Base-by-base conservation (phyloP, 2,888 invertebrate species). In the Pherbina coryleti region DNA sequence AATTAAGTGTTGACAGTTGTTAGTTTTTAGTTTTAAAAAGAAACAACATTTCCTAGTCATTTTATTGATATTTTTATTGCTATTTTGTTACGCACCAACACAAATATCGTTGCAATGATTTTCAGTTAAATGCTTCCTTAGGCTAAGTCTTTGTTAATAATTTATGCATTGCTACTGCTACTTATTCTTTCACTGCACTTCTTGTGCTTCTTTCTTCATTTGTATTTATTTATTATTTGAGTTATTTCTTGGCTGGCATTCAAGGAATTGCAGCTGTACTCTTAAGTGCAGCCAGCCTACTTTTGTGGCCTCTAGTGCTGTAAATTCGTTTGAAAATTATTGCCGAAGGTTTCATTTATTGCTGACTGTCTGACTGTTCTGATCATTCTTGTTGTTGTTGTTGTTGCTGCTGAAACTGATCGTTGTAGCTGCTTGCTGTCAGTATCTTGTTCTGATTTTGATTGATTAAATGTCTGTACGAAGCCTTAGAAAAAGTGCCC, bases 221-320 rank as follows among this genome's bases (percentile, higher is more conserved):
- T 22, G 5, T 44, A n/a, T 25, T 49, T 28, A 25, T 25, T 49
- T 51, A 7, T 25, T 69, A 5, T 49, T 44, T 49, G 11, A n/a
- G 28, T n/a, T 31, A 64, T 64, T 84, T 83, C 57, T 44, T 49
- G 17, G 80, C 83, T 85, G 17, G 80, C 83, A 84, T 84, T 84
- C 82, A 83, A 55, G 84, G 84, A 85, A 85, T 85, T 84, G 83
- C 83, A 81, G 80, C 80, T 78, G 69, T 67, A 60, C 73, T 51
- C 51, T 69, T 28, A 49, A 49, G 51, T 51, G 44, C 49, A 19
- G 67, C 19, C 67, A 67, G 44, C 37, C 22, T 53, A 17, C 53
- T 49, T 69, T 51, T 69, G 49, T 49, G 49, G 49, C 69, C 49
- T 64, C 64, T 31, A 37, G 67, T 31, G 70, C 17, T 31, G 53